A percentile compares a stretch with the other conserved stretches of the same genome.
phyloP scores from a whole-genome alignment of 2,797 vertebrate genomes.

The Rhabdomys pumilio region DNA sequence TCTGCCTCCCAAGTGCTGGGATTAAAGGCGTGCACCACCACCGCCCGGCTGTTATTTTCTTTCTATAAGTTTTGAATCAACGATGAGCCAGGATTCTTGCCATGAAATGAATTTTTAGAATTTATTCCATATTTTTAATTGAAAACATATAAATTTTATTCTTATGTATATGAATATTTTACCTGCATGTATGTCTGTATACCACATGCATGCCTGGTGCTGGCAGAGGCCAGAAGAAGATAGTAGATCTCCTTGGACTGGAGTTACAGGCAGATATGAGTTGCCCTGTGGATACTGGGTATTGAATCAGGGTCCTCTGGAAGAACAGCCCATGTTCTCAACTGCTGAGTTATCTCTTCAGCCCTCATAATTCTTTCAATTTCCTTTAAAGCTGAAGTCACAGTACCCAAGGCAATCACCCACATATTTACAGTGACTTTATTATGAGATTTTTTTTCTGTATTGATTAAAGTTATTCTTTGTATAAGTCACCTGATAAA shows the following conservation, averaged over 20 bases:
- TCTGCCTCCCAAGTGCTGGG: too few relatives aligned
- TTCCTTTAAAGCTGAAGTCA: constrained; percentile 36
- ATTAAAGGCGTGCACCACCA: too few relatives aligned
- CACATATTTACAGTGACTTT: constrained; percentile 57
- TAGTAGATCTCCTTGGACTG: not conserved
- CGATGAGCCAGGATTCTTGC: constrained; percentile 28
- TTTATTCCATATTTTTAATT: constrained; percentile 50
- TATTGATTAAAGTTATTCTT: constrained; percentile 56
- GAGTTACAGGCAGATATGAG: not conserved
- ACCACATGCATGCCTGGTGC: not conserved
- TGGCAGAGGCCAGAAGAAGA: not conserved
- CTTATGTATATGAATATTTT: not conserved
- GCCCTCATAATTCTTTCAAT: not conserved
- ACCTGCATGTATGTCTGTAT: not conserved
- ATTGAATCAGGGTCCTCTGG: too few relatives aligned
- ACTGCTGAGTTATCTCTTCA: not conserved
- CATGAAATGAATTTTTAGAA: constrained; percentile 56
- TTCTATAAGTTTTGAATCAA: not conserved
- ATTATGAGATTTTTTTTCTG: constrained; percentile 51
- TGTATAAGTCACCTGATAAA: constrained; percentile 27
- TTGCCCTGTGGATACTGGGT: not conserved
- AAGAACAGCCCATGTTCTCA: not conserved
- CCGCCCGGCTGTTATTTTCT: not conserved
- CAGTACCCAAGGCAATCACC: not conserved
- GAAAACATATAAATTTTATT: not conserved